phyloP scores from a whole-genome alignment of 1,140 invertebrate species.

The Leptestheria dahalacensis region DNA sequence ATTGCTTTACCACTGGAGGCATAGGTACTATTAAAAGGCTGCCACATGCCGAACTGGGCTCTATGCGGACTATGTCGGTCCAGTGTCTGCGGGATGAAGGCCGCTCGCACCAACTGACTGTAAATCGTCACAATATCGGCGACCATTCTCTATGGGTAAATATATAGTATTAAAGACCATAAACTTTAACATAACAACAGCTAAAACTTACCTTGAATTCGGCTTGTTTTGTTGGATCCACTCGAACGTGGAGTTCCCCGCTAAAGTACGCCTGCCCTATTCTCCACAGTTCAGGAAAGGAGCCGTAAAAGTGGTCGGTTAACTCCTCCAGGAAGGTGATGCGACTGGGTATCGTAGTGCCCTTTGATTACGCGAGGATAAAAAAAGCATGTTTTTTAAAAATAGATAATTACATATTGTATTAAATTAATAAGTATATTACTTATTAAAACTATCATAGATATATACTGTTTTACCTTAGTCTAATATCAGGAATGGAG shows the following conservation, averaged over 20 bases:
- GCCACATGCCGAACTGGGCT: constrained; percentile 26
- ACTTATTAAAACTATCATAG: too few species aligned
- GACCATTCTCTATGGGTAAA: constrained; percentile 39
- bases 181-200: too few species aligned
- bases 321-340: constrained; percentile 58
- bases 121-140: constrained; percentile 46
- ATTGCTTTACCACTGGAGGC: background rate
- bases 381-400: too few species aligned
- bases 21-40: constrained; percentile 8
- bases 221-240: constrained; percentile 48
- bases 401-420: too few species aligned
- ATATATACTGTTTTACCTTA: too few species aligned
- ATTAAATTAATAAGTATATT: too few species aligned
- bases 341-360: constrained; percentile 23
- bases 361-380: background rate
- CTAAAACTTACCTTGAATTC: constrained; percentile 55
- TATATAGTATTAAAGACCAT: too few species aligned
- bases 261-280: constrained; percentile 78
- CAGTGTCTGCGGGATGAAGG: constrained; percentile 42
- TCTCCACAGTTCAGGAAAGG: constrained; percentile 73
- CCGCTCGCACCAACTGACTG: constrained; percentile 43
- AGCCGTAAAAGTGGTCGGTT: constrained; percentile 46
- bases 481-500: background rate
- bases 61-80: constrained; percentile 29
- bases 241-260: constrained; percentile 56